These are phyloP conservation scores for Hyalella azteca DNA, from an alignment of 2,888 invertebrate species.

Conservation along the genomic window DNA sequence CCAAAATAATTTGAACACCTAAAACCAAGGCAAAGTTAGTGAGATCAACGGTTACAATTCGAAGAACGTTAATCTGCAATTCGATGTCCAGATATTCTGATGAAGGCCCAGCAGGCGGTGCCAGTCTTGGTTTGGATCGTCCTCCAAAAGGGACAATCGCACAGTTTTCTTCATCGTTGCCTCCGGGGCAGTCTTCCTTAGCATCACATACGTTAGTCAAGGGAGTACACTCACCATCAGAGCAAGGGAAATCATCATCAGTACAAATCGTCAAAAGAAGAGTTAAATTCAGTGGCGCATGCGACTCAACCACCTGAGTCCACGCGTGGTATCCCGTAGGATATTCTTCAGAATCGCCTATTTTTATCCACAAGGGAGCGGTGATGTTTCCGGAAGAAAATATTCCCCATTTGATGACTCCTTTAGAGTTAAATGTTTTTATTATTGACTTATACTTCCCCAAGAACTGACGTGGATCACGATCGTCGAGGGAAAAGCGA, in stretches of 20 bases:
- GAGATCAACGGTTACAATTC: neutral
- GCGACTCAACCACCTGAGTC: neutral
- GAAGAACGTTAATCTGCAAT: neutral
- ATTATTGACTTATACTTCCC: neutral
- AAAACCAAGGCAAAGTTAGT: neutral
- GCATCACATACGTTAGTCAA: neutral
- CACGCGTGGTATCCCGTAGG: neutral
- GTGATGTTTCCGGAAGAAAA: neutral
- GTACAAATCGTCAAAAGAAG: neutral
- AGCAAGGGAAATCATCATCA: neutral
- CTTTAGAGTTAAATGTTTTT: neutral
- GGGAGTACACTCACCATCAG: neutral
- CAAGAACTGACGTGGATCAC: neutral
- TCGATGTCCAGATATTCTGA: neutral
- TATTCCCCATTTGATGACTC: neutral
- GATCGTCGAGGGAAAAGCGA: neutral
- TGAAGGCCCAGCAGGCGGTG: neutral
- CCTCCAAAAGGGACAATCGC: neutral
- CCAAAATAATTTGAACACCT: neutral
- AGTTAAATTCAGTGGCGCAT: neutral
- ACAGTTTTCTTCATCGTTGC: neutral
- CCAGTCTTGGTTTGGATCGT: neutral
- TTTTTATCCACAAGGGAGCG: neutral
- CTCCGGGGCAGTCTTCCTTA: neutral
- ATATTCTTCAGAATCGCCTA: neutral